A percentile compares a stretch with the other conserved stretches of the same genome.
These are phyloP conservation scores for Akabosia matsudoensis DNA, from an alignment of 1,140 invertebrate genomes.

Conservation along the genomic window DNA sequence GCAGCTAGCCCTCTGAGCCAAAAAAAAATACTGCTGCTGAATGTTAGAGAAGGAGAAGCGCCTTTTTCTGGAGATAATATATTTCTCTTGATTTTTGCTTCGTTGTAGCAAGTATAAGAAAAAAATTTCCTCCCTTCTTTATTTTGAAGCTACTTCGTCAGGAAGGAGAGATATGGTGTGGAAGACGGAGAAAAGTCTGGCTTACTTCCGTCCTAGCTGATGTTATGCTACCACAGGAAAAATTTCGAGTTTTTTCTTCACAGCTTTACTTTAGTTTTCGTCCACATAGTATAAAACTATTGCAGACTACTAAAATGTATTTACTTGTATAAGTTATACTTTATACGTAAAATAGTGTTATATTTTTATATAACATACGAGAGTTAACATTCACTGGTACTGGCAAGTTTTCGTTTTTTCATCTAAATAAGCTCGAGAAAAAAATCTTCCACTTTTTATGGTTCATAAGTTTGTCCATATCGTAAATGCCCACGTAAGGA, in stretches of 20 bases:
- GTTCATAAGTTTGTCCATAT: slow-evolving; percentile 15
- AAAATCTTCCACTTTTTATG: slow-evolving; percentile 16
- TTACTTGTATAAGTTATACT: background rate
- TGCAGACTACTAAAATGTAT: too few relatives aligned
- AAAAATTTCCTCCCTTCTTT: slow-evolving; percentile 21
- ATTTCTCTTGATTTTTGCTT: background rate
- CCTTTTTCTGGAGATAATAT: background rate
- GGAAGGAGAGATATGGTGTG: slow-evolving; percentile 18
- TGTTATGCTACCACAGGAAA: slow-evolving; percentile 12
- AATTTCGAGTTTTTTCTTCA: background rate
- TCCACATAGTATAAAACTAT: background rate
- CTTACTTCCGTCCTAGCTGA: slow-evolving; percentile 19
- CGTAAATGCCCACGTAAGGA: slow-evolving; percentile 9
- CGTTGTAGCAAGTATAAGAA: background rate
- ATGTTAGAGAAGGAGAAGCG: background rate
- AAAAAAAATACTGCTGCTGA: background rate
- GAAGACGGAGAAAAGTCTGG: slow-evolving; percentile 16
- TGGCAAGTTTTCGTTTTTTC: background rate
- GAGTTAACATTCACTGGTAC: background rate
- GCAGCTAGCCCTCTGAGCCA: background rate
- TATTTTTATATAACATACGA: background rate
- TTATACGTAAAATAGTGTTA: background rate
- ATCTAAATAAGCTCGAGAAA: slow-evolving; percentile 20
- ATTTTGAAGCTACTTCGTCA: slow-evolving; percentile 20
- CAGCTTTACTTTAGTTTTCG: background rate